Evolutionary conservation across 2,888 invertebrate genomes (phyloP).

Genomic region (Cataglyphis rosenhaueri): DNA sequence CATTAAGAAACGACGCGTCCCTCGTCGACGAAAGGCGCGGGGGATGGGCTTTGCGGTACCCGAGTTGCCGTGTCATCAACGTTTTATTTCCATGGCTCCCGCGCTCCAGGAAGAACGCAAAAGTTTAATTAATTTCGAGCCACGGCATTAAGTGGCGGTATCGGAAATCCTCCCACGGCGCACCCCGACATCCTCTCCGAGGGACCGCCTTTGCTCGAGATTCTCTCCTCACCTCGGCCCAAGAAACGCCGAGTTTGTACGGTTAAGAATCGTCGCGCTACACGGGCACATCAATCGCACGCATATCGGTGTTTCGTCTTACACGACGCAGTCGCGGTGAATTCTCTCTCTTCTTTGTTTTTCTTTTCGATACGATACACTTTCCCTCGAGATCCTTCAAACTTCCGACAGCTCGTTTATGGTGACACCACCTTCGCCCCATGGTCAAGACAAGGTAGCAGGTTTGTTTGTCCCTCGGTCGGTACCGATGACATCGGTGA

Average conservation of each 20-base stretch:
- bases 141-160: conserved; percentile 77
- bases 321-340: not conserved
- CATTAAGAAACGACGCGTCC: conserved; percentile 76
- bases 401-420: conserved; percentile 68
- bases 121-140: conserved; percentile 80
- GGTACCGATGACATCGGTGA: conserved; percentile 70
- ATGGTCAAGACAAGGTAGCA: conserved; percentile 66
- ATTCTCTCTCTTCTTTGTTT: not conserved
- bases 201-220: conserved; percentile 44
- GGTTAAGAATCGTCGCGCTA: conserved; percentile 60
- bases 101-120: conserved; percentile 71
- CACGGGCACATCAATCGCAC: not conserved
- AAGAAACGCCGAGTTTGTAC: conserved; percentile 42
- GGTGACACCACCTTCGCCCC: conserved; percentile 65
- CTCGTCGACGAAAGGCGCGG: conserved; percentile 61
- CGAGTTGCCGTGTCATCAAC: conserved; percentile 79
- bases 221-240: conserved; percentile 24
- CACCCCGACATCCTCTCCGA: conserved; percentile 20
- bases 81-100: conserved; percentile 75
- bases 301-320: not conserved
- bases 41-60: conserved; percentile 72
- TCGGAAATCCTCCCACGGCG: conserved; percentile 62
- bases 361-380: conserved; percentile 26
- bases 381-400: conserved; percentile 66
- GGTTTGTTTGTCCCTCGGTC: conserved; percentile 72